phyloP scores from a whole-genome alignment of 1,140 invertebrate species.

The Drosophila arizonae region DNA sequence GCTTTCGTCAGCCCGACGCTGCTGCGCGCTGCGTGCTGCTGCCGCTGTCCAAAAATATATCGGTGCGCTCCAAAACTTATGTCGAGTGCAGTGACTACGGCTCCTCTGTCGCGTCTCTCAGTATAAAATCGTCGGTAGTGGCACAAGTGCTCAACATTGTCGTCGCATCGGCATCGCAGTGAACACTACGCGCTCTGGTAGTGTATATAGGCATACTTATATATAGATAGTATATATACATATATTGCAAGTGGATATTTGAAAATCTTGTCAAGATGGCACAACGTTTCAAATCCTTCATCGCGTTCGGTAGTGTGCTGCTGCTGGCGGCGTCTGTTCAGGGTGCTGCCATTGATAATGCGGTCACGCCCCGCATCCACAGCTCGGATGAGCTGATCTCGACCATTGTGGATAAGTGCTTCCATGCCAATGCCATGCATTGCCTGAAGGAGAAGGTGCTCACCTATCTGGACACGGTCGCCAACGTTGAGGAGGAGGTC shows the following conservation, averaged over 20 bases:
- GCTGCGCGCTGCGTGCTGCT: constrained; percentile 32
- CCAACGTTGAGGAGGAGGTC: constrained; percentile 87
- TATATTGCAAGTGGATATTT: constrained; percentile 32
- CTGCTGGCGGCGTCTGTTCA: constrained; percentile 79
- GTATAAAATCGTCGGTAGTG: constrained; percentile 79
- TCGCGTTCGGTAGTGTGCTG: constrained; percentile 81
- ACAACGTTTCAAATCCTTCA: constrained; percentile 72
- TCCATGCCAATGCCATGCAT: constrained; percentile 86
- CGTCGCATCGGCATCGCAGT: constrained; percentile 74
- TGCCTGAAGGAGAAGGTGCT: constrained; percentile 90
- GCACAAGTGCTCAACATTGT: constrained; percentile 81
- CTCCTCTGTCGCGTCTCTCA: constrained; percentile 24
- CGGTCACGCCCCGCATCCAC: constrained; percentile 84
- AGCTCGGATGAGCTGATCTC: constrained; percentile 87
- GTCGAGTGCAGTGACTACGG: constrained; percentile 28
- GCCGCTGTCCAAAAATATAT: constrained; percentile 67
- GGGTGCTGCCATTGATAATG: constrained; percentile 84
- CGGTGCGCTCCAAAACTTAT: constrained; percentile 60
- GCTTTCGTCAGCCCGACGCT: constrained; percentile 59
- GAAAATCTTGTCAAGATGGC: constrained; percentile 49
- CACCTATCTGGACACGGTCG: constrained; percentile 87
- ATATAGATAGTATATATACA: constrained; percentile 7
- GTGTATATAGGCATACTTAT: constrained; percentile 38
- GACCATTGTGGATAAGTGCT: constrained; percentile 88
- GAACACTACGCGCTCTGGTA: constrained; percentile 72